Evolutionary conservation across 2,797 vertebrate species (phyloP), one percentile per base, ranked within the genome.

Genomic region (Fistularia commersonii): DNA sequence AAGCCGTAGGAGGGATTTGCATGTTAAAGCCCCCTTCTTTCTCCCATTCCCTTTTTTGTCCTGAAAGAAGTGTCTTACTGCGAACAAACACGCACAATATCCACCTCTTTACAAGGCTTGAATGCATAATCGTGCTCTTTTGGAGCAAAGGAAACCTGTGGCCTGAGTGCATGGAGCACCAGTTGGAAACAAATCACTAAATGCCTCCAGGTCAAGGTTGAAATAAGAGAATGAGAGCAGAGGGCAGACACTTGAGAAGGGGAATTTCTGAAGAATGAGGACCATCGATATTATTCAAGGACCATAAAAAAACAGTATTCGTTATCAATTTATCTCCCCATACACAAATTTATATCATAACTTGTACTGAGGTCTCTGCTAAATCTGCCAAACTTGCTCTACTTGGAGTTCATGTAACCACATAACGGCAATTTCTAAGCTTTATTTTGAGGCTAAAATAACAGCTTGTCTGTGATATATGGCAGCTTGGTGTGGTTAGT

Each of bases 1-100:
- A 77, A 80, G 69, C 44, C 44, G 45, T 31, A 43, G 58, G 66
- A 74, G 57, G 66, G 63, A 84, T 85, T 82, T 81, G 61, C 73
- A 81, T 81, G 61, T 74, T 59, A 64, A 83, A 81, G 74, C 57
- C 70, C 38, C 51, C 13, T 47, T 57, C 31, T 64, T 48, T 47
- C 47, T 48, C 49, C n/a, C 48, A 47, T 23, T 49, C 31, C 15
- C 35, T 23, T 32, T 36, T 23, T 32, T 34, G 46, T 50, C 23
- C 50, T 70, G 37, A 69, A 59, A 64, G 54, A 45, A 9, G 77
- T 49, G 64, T 41, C 50, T 61, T 45, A 15, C 34, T 10, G 3
- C 31, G 32, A 47, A 51, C 51, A 69, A 9, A 54, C 51, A 59
- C 43, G 51, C 44, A 13, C 6, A 8, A 12, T 66, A 47, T 65